Evolutionary conservation across 2,113 vertebrate genomes (phyloP).

Genomic region (Empidonax traillii): DNA sequence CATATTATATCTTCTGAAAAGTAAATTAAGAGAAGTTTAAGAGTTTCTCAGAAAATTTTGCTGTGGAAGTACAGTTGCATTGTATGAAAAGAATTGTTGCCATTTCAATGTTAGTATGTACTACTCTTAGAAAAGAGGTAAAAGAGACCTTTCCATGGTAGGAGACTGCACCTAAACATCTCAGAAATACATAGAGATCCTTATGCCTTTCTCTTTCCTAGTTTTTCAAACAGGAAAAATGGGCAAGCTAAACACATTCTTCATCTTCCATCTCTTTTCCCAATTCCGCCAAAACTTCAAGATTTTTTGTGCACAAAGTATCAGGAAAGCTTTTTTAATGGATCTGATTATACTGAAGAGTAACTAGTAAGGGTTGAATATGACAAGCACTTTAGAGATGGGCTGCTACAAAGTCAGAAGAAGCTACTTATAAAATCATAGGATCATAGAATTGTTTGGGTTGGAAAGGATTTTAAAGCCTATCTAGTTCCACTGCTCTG

Average conservation of each 20-base stretch:
- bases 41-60: neutral
- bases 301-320: neutral
- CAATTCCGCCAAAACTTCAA: neutral
- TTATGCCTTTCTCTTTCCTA: neutral
- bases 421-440: neutral
- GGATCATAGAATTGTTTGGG: neutral
- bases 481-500: neutral
- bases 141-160: neutral
- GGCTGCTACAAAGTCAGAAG: neutral
- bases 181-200: neutral
- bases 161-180: fast-evolving
- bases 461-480: neutral
- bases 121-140: fast-evolving
- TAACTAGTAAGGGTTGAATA: neutral
- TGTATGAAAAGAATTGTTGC: neutral
- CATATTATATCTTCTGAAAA: neutral
- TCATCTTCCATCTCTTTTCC: fast-evolving
- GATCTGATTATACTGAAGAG: fast-evolving
- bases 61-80: neutral
- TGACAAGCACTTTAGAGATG: fast-evolving
- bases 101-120: neutral
- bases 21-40: neutral
- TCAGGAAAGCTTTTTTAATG: neutral
- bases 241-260: neutral
- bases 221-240: neutral